phyloP scores from a whole-genome alignment of 2,888 invertebrate genomes.

The Leucophenga maculata region DNA sequence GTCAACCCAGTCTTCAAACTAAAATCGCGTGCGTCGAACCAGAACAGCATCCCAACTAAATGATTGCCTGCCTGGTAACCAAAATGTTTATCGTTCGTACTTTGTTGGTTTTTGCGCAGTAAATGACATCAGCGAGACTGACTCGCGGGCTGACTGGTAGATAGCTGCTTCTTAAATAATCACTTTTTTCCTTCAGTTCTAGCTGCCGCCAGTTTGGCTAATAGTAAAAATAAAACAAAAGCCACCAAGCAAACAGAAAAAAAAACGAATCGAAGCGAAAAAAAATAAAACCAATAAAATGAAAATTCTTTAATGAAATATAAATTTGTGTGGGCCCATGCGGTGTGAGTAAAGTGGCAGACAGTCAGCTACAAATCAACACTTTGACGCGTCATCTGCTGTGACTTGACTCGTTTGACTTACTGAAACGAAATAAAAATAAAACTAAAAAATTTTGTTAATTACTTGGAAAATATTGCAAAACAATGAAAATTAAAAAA shows the following conservation, averaged over 20 bases:
- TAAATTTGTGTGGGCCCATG: too few species aligned
- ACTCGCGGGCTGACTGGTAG: neutral
- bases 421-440: neutral
- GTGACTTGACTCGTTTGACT: neutral
- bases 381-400: neutral
- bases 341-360: neutral
- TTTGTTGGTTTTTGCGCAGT: too few species aligned
- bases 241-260: conserved; percentile 23
- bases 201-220: conserved; percentile 51
- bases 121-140: neutral
- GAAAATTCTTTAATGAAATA: neutral
- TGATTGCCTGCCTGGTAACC: too few species aligned
- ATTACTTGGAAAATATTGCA: conserved; percentile 5
- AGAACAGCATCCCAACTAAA: too few species aligned
- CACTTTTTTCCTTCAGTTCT: conserved; percentile 31
- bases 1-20: too few species aligned
- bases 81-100: too few species aligned
- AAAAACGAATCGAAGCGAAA: conserved; percentile 28
- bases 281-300: conserved; percentile 23
- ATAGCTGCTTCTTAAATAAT: conserved; percentile 20
- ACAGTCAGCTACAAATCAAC: neutral
- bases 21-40: too few species aligned
- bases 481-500: conserved; percentile 42
- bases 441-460: neutral
- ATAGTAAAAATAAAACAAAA: conserved; percentile 49